phyloP scores from a whole-genome alignment of 2,113 vertebrate species.

The Aspiorhynchus laticeps region DNA sequence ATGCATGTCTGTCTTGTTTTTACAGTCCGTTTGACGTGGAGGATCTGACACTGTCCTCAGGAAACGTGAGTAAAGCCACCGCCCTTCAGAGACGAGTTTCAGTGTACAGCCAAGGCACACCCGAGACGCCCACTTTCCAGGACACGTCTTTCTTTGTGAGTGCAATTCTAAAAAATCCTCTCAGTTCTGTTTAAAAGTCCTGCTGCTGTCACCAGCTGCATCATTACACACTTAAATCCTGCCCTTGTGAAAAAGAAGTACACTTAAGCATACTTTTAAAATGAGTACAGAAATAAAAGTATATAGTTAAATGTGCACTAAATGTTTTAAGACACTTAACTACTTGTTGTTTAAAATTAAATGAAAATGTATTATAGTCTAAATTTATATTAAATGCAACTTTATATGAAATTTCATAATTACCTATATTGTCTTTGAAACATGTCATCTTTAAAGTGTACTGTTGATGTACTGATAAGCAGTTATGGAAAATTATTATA shows the following conservation, averaged over 20 bases:
- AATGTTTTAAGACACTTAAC: not conserved
- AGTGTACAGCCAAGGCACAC: slow-evolving; percentile 95
- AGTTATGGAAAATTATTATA: not conserved
- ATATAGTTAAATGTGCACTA: not conserved
- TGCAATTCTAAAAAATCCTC: slow-evolving; percentile 44
- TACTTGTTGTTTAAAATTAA: not conserved
- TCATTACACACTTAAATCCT: not conserved
- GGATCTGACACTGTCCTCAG: slow-evolving; percentile 87
- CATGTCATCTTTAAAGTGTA: no score
- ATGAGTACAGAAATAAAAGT: no score
- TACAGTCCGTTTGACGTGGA: slow-evolving; percentile 93
- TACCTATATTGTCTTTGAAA: no score
- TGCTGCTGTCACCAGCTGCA: not conserved
- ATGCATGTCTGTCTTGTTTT: not conserved
- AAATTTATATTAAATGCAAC: not conserved
- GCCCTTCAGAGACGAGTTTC: slow-evolving; percentile 94
- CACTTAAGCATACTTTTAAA: not conserved
- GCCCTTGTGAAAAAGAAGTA: not conserved
- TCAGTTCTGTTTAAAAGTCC: not conserved
- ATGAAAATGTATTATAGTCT: no score
- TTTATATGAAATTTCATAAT: not conserved
- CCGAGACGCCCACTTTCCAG: slow-evolving; percentile 94
- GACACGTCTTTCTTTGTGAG: slow-evolving; percentile 95
- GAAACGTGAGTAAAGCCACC: slow-evolving; percentile 86
- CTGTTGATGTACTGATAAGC: not conserved